A percentile compares a stretch with the other conserved stretches of the same genome.
These are phyloP conservation scores for Pristionchus arcanus DNA, from an alignment of 2,888 invertebrate genomes.

Conservation along the genomic window DNA sequence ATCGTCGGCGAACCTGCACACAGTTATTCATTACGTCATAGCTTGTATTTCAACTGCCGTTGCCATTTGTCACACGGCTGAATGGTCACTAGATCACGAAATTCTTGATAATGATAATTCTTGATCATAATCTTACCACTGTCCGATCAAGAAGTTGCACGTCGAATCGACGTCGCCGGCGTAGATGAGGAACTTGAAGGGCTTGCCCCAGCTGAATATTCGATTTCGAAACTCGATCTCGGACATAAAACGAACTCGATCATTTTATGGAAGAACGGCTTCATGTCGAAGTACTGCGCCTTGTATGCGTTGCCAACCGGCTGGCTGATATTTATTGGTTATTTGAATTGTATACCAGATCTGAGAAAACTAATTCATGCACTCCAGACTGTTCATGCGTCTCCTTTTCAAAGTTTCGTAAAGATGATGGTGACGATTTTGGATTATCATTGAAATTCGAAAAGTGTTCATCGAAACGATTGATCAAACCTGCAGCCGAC, in stretches of 20 bases:
- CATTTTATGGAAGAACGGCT: conserved; percentile 53
- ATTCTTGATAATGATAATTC: background rate
- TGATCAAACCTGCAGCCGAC: background rate
- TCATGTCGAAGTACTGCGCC: conserved; percentile 51
- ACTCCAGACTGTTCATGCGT: no score
- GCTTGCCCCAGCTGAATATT: conserved; percentile 47
- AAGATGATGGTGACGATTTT: no score
- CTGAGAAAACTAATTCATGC: no score
- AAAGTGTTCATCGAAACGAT: background rate
- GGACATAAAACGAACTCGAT: conserved; percentile 23
- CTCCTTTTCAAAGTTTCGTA: no score
- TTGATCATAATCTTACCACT: conserved; percentile 59
- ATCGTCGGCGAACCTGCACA: background rate
- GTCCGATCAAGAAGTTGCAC: conserved; percentile 65
- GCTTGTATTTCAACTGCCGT: no score
- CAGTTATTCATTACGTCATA: no score
- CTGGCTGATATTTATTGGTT: background rate
- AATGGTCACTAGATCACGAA: no score
- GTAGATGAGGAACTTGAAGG: conserved; percentile 63
- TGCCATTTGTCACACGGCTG: background rate
- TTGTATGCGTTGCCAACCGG: conserved; percentile 11
- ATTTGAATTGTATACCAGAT: no score
- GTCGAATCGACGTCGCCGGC: conserved; percentile 67
- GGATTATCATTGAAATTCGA: no score
- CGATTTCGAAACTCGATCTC: background rate